These are phyloP conservation scores for Meganola albula DNA, from an alignment of 2,888 invertebrate genomes.

Conservation along the genomic window DNA sequence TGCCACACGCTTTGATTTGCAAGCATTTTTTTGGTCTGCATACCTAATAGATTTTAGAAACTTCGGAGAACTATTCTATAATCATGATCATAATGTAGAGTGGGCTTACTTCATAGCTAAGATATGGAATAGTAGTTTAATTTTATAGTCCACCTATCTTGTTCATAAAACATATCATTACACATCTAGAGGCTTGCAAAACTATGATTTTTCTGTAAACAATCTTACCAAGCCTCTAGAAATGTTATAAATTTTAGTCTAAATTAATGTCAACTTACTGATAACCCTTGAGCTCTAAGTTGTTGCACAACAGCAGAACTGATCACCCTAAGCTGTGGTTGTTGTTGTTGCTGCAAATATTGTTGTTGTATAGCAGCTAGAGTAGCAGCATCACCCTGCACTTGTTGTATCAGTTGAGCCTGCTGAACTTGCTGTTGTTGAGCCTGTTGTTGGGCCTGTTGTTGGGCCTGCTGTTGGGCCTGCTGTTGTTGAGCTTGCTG, in stretches of 20 bases:
- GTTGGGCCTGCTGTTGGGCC: constrained; percentile 30
- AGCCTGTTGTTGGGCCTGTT: constrained; percentile 37
- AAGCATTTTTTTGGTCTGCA: too few species aligned
- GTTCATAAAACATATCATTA: too few species aligned
- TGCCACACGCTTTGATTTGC: too few species aligned
- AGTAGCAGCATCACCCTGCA: constrained; percentile 67
- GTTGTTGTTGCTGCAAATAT: constrained; percentile 69
- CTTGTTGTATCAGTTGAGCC: constrained; percentile 57
- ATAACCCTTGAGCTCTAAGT: constrained; percentile 73
- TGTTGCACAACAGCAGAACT: constrained; percentile 79
- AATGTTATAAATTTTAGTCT: neutral
- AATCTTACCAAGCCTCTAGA: too few species aligned
- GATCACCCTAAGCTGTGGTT: constrained; percentile 77
- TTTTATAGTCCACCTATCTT: too few species aligned
- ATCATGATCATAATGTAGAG: too few species aligned
- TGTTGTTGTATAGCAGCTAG: constrained; percentile 71
- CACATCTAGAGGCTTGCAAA: too few species aligned
- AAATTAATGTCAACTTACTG: constrained; percentile 42
- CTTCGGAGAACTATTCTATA: too few species aligned
- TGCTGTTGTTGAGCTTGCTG: constrained; percentile 39
- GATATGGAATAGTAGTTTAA: too few species aligned
- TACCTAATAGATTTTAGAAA: too few species aligned
- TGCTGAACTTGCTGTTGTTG: constrained; percentile 27
- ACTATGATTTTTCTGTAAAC: too few species aligned
- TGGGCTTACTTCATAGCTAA: too few species aligned